Evolutionary conservation across 2,888 invertebrate species (phyloP).

Genomic region (Xylota sylvarum): DNA sequence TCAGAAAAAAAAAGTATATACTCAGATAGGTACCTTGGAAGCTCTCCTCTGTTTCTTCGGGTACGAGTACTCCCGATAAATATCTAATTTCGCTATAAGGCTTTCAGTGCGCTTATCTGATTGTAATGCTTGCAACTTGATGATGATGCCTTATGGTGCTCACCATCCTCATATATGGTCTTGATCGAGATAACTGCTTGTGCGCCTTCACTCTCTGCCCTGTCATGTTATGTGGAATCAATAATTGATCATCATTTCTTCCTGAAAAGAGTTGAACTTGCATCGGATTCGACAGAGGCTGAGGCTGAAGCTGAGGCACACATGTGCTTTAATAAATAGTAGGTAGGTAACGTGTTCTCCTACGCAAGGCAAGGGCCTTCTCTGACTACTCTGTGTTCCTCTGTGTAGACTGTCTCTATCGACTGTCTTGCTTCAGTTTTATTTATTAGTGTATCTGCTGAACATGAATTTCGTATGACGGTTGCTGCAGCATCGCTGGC

Average conservation of each 20-base stretch:
- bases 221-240: constrained; percentile 75
- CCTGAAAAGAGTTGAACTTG: constrained; percentile 74
- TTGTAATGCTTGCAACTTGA: constrained; percentile 74
- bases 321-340: constrained; percentile 38
- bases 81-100: constrained; percentile 76
- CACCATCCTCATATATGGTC: constrained; percentile 65
- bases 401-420: constrained; percentile 14
- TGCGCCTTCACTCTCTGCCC: constrained; percentile 74
- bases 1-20: constrained; percentile 41
- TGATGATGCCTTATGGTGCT: constrained; percentile 73
- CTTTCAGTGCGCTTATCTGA: constrained; percentile 70
- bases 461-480: constrained; percentile 70
- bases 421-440: constrained; percentile 61
- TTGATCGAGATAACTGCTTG: constrained; percentile 73
- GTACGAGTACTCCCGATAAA: constrained; percentile 52
- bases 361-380: constrained; percentile 68
- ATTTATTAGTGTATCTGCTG: constrained; percentile 67
- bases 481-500: constrained; percentile 50
- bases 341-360: constrained; percentile 60
- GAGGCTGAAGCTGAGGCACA: constrained; percentile 25
- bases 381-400: neutral
- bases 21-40: constrained; percentile 4
- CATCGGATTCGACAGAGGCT: constrained; percentile 41
- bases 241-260: constrained; percentile 77
- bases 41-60: constrained; percentile 4